These are phyloP conservation scores for Tupiocoris notatus DNA, from an alignment of 2,888 invertebrate species.

Conservation along the genomic window DNA sequence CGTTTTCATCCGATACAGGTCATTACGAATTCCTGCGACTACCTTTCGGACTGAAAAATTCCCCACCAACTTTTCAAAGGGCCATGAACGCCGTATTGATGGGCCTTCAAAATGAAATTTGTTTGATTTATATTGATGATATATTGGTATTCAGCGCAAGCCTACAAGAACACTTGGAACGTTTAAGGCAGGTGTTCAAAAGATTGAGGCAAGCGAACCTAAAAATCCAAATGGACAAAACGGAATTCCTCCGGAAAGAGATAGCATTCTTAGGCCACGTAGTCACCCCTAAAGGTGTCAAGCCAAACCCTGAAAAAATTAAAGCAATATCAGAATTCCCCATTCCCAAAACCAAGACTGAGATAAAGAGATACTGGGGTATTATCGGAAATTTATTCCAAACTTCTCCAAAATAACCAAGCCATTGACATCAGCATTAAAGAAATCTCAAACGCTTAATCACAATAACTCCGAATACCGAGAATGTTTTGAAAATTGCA, in stretches of 20 bases:
- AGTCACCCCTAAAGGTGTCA: neutral
- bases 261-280: neutral
- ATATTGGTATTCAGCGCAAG: neutral
- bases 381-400: neutral
- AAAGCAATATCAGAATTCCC: neutral
- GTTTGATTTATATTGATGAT: neutral
- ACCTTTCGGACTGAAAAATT: constrained; percentile 1
- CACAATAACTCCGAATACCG: neutral
- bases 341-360: neutral
- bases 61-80: neutral
- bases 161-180: neutral
- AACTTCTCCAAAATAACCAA: neutral
- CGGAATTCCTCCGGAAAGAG: neutral
- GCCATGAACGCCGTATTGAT: neutral
- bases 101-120: neutral
- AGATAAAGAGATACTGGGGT: neutral
- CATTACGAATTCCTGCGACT: constrained; percentile 12
- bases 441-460: neutral
- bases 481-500: neutral
- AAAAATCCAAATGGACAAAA: neutral
- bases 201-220: neutral
- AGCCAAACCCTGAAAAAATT: neutral
- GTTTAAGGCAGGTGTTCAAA: neutral
- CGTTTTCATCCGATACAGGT: neutral
- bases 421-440: neutral